Evolutionary conservation across 2,888 invertebrate genomes (phyloP).

Genomic region (Sarcophaga rosellei): DNA sequence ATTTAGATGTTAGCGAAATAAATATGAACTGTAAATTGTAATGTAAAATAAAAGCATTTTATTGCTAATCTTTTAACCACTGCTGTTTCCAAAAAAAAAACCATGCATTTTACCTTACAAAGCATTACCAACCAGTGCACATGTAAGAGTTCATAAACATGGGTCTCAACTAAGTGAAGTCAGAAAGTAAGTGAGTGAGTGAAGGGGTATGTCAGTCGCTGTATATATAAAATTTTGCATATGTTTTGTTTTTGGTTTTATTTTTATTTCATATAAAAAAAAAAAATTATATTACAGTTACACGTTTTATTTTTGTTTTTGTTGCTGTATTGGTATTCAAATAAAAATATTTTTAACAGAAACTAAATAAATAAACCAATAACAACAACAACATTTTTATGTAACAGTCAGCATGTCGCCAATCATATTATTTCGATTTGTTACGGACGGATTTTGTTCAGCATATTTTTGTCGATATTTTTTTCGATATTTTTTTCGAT

Average conservation of each 20-base stretch:
- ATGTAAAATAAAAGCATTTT: background rate
- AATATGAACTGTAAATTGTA: background rate
- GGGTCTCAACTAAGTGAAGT: no score
- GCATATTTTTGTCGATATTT: no score
- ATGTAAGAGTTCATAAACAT: no score
- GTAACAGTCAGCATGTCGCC: constrained; percentile 69
- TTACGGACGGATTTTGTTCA: background rate
- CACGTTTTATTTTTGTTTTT: background rate
- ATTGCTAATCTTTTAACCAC: no score
- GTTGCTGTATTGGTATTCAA: background rate
- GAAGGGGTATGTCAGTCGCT: no score
- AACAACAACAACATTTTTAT: constrained; percentile 40
- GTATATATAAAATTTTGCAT: no score
- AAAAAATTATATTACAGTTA: constrained; percentile 44
- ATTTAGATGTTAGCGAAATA: no score
- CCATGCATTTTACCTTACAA: no score
- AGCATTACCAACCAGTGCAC: no score
- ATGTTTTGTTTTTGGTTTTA: background rate
- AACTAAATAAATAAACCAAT: constrained; percentile 25
- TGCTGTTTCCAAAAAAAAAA: no score
- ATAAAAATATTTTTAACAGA: constrained; percentile 27
- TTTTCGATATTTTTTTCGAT: background rate
- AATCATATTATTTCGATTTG: background rate
- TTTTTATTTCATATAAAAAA: constrained; percentile 43
- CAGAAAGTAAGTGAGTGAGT: no score